phyloP scores from a whole-genome alignment of 2,888 invertebrate genomes.

The Neoscelio sp. region DNA sequence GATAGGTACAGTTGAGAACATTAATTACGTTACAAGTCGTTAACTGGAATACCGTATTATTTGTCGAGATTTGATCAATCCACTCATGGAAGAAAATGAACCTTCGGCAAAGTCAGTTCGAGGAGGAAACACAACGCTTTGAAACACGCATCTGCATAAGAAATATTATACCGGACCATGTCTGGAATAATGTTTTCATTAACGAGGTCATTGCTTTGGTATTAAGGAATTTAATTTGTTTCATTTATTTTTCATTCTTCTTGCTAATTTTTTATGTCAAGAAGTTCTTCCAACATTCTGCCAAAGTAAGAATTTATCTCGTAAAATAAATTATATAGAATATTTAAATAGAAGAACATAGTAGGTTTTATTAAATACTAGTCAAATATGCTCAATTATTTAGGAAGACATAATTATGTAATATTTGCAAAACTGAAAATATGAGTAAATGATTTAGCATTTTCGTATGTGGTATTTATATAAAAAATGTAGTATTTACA shows the following conservation, averaged over 20 bases:
- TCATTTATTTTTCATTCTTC: not conserved
- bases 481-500: no score
- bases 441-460: no score
- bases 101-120: constrained; percentile 29
- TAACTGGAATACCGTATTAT: constrained; percentile 68
- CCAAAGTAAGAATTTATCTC: no score
- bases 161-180: constrained; percentile 40
- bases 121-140: constrained; percentile 48
- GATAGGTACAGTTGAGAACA: constrained; percentile 65
- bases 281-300: no score
- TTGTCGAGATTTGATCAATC: constrained; percentile 67
- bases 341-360: no score
- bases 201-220: constrained; percentile 52
- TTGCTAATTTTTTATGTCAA: not conserved
- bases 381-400: no score
- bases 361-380: no score
- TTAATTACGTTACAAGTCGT: constrained; percentile 68
- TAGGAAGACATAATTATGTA: no score
- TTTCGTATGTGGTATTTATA: no score
- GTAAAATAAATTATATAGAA: no score
- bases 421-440: no score
- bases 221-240: constrained; percentile 37
- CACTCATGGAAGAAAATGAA: constrained; percentile 56
- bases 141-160: constrained; percentile 63
- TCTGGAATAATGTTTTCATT: constrained; percentile 54